Conservation (phyloP, 2,797 vertebrate genomes). For the Schizothorax lantsangensis region DNA sequence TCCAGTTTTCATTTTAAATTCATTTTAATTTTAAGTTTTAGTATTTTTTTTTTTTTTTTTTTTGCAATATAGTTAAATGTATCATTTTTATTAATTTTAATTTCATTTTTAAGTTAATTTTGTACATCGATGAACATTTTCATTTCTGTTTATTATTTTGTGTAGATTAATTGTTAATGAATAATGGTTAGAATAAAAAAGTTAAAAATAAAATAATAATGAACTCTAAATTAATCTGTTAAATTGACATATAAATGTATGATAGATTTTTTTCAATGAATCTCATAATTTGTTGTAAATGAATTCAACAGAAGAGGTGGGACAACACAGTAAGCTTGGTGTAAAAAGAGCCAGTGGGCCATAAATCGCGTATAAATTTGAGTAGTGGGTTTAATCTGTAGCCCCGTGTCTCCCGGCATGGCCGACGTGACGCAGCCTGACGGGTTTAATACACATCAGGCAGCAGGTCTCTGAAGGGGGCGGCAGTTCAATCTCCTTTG, state of each 20-base stretch:
- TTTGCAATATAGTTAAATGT: too few species aligned
- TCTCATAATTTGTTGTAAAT: neutral
- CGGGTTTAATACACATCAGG: slow-evolving; percentile 17
- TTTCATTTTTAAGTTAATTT: neutral
- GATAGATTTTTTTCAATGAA: neutral
- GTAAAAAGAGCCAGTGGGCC: slow-evolving; percentile 58
- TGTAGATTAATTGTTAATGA: neutral
- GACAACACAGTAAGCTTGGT: neutral
- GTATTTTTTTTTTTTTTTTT: too few species aligned
- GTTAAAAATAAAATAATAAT: neutral
- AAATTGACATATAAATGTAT: neutral
- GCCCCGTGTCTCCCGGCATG: neutral
- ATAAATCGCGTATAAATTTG: slow-evolving; percentile 73
- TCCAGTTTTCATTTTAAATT: too few species aligned
- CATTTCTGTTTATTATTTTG: neutral
- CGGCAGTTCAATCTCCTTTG: neutral
- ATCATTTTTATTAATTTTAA: too few species aligned
- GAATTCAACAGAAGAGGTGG: neutral
- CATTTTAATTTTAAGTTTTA: too few species aligned
- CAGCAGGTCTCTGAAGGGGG: slow-evolving; percentile 21
- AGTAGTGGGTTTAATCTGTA: slow-evolving; percentile 75
- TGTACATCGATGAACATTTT: neutral
- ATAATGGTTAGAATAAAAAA: neutral
- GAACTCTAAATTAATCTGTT: neutral
- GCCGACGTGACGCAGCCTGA: slow-evolving; percentile 58